Base-by-base conservation (phyloP, 2,888 invertebrate species). In the Rotaria magnacalcarata region DNA sequence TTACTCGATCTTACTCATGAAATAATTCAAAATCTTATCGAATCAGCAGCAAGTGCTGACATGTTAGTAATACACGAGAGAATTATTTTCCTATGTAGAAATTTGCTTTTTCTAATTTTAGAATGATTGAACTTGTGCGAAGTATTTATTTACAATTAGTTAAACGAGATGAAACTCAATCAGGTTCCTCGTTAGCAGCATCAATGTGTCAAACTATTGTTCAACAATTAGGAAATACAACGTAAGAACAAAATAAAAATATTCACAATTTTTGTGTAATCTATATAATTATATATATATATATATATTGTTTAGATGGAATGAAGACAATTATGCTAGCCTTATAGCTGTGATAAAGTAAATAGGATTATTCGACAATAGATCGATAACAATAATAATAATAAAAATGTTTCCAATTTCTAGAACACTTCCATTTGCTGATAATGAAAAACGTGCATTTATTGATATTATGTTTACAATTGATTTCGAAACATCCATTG, bases 41-140 rank as follows among this genome's bases (percentile, higher is more conserved):
- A 47, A 47, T 43, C 75, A 43, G 14, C 75, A 24, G 11, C n/a
- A 43, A 80, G 24, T 47, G 47, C 24, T 47, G 75, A 80, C 24
- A 80, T 80, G 75, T 80, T 41, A 7, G 75, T 80, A 16, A 5
- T 54, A 50, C 16, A 54, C 14, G 4, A 43, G 8, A 43, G 21
- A 43, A 21, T 21, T 47, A 5, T 43, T 47, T 16, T 80, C 3
- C 50, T 8, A 50, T 50, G 4, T 11, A 50, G 8, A 14, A 8
- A 8, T 14, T 50, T 50, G 50, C 8, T n/a, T 67, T 24, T 80
- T 21, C 8, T 34, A 34, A 34, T 34, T 11, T 50, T 80, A 80
- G 75, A 47, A 80, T 80, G 75, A 80, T 80, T 80, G 75, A 80
- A 80, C 47, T 80, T 47, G 11, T 80, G 24, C 41, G 75, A 47